A percentile compares a stretch with the other conserved stretches of the same genome.
These are phyloP conservation scores for Cephalophus harveyi DNA, from an alignment of 2,113 vertebrate genomes.

Conservation along the genomic window DNA sequence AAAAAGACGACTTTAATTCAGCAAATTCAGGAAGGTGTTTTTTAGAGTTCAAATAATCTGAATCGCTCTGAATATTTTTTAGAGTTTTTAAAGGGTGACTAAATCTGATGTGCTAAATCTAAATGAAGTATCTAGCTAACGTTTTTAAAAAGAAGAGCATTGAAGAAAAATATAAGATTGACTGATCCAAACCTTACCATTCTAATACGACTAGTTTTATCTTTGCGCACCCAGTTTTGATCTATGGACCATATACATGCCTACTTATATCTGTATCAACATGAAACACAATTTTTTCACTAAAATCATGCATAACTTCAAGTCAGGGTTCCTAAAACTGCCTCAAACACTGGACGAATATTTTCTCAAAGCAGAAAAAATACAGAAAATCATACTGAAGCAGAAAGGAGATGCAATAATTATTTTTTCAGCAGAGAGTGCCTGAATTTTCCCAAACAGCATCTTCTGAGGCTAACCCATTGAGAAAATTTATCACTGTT, in stretches of 20 bases:
- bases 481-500: background rate
- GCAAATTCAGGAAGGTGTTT: background rate
- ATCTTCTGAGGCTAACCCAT: background rate
- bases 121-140: background rate
- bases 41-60: background rate
- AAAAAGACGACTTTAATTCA: background rate
- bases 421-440: background rate
- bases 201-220: background rate
- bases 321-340: background rate
- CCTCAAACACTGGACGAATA: background rate
- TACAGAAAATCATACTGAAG: background rate
- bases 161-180: background rate
- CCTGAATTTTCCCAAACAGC: background rate
- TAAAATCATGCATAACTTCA: background rate
- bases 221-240: background rate
- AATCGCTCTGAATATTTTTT: background rate
- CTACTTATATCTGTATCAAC: background rate
- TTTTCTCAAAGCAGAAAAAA: background rate
- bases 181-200: background rate
- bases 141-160: background rate
- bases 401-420: background rate
- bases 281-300: background rate
- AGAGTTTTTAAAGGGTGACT: background rate
- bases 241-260: background rate
- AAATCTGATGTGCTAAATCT: background rate